Base-by-base conservation (phyloP, 1,140 invertebrate species). In the Ceratosolen solmsi region DNA sequence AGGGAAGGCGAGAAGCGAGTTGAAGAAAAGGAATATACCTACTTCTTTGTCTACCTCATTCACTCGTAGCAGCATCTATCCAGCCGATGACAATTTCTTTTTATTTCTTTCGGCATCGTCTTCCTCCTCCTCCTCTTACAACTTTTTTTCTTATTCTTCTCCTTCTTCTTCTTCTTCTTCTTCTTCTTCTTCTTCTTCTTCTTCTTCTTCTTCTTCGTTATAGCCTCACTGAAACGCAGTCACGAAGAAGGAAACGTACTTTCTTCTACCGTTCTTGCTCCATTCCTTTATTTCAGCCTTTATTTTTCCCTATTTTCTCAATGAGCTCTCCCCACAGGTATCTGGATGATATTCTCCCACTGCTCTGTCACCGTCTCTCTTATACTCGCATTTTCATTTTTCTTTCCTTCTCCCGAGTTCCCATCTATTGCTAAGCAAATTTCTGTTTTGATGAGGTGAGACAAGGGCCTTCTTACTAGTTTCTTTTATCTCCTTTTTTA, bases 61-160 rank as follows among this genome's bases (percentile, higher is more conserved):
- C 49, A 30, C 27, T 33, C 17, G 30, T 33, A 22, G 33, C 73
- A 72, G 80, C 51, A 86, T 76, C 86, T 80, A 85, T 83, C 83
- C 82, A 84, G 83, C 86, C 84, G 87, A 89, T 88, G 89, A 89
- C 88, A 88, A 87, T 89, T 87, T 81, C 85, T 87, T 89, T 90
- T 90, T 89, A 88, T 88, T 85, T 83, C 71, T 68, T 72, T 83
- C 25, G 38, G 58, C 60, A n/a, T 70, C 56, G 51, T 11, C 51
- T 60, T 58, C 65, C 25, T 17, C 51, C 73, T 22, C 30, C 54
- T 51, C 38, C 70, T 25, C 17, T 15, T 5, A 5, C 17, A 8
- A 58, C 17, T 22, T 22, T 15, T 4, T 5, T 25, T 4, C 54
- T 15, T 3, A 22, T 54, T 60, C 36, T n/a, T 58, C 20, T 49